Evolutionary conservation across 2,888 invertebrate genomes (phyloP).

Genomic region (Micropterix aruncella): DNA sequence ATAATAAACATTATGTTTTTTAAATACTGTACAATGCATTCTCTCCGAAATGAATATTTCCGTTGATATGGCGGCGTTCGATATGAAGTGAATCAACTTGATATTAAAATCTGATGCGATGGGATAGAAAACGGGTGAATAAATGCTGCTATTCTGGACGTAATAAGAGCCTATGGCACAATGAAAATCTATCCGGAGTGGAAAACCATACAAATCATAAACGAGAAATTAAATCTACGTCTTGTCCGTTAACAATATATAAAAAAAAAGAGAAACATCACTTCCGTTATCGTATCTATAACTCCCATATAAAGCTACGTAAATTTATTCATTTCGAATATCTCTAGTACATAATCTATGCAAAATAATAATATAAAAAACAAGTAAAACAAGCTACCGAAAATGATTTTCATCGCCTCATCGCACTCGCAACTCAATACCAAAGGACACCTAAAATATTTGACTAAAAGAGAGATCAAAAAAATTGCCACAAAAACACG

Average conservation of each 20-base stretch:
- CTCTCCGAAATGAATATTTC: not conserved
- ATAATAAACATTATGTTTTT: not conserved
- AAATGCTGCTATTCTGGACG: not conserved
- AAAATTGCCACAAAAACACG: conserved; percentile 46
- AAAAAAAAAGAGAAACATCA: not conserved
- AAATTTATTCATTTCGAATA: not conserved
- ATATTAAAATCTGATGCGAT: not conserved
- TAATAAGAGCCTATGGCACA: not conserved
- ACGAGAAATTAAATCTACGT: too few species aligned
- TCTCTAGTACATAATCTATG: not conserved
- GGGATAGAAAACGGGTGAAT: not conserved
- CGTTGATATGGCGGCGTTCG: not conserved
- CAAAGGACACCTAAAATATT: conserved; percentile 31
- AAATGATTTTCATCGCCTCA: not conserved
- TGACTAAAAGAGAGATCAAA: conserved; percentile 63
- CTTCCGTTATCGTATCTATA: not conserved
- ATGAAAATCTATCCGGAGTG: too few species aligned
- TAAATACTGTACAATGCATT: not conserved
- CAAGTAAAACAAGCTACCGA: not conserved
- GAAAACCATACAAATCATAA: too few species aligned
- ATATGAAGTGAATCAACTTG: not conserved
- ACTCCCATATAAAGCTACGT: not conserved
- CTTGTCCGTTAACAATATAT: too few species aligned
- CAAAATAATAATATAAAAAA: too few species aligned
- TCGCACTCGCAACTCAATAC: not conserved